These are phyloP conservation scores for Zelostemma sp. DNA, from an alignment of 1,140 invertebrate species.

Conservation along the genomic window DNA sequence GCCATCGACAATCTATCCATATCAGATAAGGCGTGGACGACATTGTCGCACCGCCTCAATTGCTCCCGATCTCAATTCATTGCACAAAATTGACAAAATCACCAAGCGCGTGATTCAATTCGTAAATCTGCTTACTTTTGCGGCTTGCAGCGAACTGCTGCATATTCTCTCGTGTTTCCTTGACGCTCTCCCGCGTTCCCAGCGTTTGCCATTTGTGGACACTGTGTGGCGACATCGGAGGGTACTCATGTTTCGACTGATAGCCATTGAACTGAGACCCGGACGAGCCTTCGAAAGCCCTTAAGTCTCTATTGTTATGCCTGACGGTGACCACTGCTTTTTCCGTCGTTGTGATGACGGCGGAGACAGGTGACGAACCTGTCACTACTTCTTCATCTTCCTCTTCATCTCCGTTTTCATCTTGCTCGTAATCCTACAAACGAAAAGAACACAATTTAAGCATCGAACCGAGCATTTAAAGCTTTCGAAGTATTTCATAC, in stretches of 20 bases:
- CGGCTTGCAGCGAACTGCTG: slow-evolving; percentile 48
- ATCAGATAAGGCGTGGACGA: slow-evolving; percentile 53
- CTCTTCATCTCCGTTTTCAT: slow-evolving; percentile 50
- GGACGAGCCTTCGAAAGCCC: slow-evolving; percentile 44
- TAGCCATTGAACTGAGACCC: slow-evolving; percentile 56
- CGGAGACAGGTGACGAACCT: slow-evolving; percentile 41
- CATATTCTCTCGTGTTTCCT: slow-evolving; percentile 55
- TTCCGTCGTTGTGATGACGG: slow-evolving; percentile 41
- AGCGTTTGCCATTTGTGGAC: slow-evolving; percentile 61
- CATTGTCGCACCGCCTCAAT: slow-evolving; percentile 27
- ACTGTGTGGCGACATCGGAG: slow-evolving; percentile 61
- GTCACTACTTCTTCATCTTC: slow-evolving; percentile 38
- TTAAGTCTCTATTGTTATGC: slow-evolving; percentile 35
- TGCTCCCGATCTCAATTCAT: too few species aligned
- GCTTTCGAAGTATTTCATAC: not conserved
- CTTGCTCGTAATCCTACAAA: slow-evolving; percentile 58
- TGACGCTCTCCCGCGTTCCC: slow-evolving; percentile 58
- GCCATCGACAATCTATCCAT: slow-evolving; percentile 43
- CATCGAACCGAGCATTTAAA: not conserved
- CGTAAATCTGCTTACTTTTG: slow-evolving; percentile 50
- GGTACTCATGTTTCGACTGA: slow-evolving; percentile 57
- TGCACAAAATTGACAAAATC: too few species aligned
- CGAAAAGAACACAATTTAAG: not conserved
- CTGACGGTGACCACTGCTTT: slow-evolving; percentile 24
- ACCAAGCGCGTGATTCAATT: not conserved